Evolutionary conservation across 2,797 vertebrate species (phyloP).

Genomic region (Carduelis carduelis): DNA sequence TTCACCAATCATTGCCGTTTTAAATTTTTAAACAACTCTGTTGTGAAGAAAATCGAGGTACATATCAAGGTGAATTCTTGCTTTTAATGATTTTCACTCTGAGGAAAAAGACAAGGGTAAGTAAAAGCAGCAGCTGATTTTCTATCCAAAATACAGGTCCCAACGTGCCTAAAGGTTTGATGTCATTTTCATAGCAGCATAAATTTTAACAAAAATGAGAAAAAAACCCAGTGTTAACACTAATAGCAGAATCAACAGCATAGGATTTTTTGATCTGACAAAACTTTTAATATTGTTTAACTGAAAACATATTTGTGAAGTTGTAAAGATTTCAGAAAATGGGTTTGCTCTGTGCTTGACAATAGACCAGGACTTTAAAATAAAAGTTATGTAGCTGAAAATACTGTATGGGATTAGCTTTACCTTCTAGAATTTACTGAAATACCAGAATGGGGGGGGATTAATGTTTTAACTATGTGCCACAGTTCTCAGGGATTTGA

Average conservation of each 20-base stretch:
- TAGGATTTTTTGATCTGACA: background rate
- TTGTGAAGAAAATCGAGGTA: background rate
- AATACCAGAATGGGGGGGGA: background rate
- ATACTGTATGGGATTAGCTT: background rate
- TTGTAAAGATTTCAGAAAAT: background rate
- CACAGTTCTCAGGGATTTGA: background rate
- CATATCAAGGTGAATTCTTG: background rate
- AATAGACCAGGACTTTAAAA: background rate
- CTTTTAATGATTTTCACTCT: background rate
- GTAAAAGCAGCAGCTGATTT: background rate
- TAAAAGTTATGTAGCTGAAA: background rate
- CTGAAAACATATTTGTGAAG: background rate
- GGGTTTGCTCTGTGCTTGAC: background rate
- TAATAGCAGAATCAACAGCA: background rate
- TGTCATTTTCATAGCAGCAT: background rate
- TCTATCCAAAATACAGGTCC: background rate
- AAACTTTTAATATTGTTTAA: background rate
- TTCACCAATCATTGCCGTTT: background rate
- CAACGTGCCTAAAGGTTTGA: background rate
- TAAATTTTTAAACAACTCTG: background rate
- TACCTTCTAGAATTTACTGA: background rate
- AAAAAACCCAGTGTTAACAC: rapidly evolving
- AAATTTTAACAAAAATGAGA: background rate
- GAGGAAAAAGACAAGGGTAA: background rate
- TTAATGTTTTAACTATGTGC: background rate